Percentiles rank a stretch among this genome's conserved stretches.
These are phyloP conservation scores for Noctua janthina DNA, from an alignment of 2,888 invertebrate species.

Conservation along the genomic window DNA sequence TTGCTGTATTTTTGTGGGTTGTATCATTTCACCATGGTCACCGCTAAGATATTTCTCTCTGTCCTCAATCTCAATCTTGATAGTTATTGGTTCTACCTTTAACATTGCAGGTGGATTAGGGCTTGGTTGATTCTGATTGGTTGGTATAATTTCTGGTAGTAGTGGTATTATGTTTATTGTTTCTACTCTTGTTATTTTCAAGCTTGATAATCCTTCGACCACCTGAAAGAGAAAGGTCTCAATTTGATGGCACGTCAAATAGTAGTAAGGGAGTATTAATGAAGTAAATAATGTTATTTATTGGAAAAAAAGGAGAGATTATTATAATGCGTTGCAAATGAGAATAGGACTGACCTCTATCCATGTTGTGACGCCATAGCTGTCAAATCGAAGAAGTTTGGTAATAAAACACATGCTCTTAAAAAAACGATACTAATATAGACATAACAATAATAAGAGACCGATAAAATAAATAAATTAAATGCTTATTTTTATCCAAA, in stretches of 20 bases:
- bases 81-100: slow-evolving; percentile 12
- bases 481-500: too few relatives aligned
- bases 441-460: too few relatives aligned
- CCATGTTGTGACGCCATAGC: not conserved
- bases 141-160: not conserved
- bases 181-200: slow-evolving; percentile 11
- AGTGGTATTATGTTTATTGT: slow-evolving; percentile 22
- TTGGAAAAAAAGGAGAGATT: not conserved
- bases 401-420: not conserved
- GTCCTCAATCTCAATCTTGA: slow-evolving; percentile 13
- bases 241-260: not conserved
- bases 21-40: slow-evolving; percentile 19
- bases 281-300: not conserved
- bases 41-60: not conserved
- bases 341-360: not conserved
- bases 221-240: slow-evolving; percentile 13
- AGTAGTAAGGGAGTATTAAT: not conserved
- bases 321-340: not conserved
- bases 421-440: too few relatives aligned
- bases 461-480: too few relatives aligned
- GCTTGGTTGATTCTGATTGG: not conserved
- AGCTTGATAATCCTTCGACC: slow-evolving; percentile 11
- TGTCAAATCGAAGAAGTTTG: not conserved
- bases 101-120: slow-evolving; percentile 1
- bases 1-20: slow-evolving; percentile 6